Evolutionary conservation across 2,888 invertebrate genomes (phyloP), one percentile per base, ranked within the genome.

Genomic region (Dynastes grantii): DNA sequence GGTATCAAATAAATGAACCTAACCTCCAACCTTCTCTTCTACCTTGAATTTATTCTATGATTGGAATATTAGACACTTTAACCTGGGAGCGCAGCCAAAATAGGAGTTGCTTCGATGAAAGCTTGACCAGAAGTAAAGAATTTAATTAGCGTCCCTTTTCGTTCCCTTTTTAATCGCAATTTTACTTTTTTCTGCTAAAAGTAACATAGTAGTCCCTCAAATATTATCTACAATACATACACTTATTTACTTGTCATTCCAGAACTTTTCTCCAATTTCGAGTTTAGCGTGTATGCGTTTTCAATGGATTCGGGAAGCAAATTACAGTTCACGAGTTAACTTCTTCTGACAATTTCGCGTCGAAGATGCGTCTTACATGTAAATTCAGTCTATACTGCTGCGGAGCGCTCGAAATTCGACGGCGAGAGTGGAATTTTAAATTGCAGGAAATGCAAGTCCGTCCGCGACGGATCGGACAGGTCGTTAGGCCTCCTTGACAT

Each of bases 401-500:
- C 64, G 27, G 51, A 64, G 37, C 65, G 63, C 65, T 13, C 49
- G 76, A 76, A 65, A 76, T 76, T 76, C 63, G 65, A 32, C 45
- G 73, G 73, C 73, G 73, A 73, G 73, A 73, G 45, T 16, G 29
- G 76, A 76, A 76, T 76, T 76, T 76, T 76, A 76, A 76, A 65
- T 76, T 45, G 73, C 58, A 58, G 73, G 16, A 73, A 73, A 73
- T 73, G 73, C 55, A 67, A 37, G 76, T 76, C 76, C 76, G 49
- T 76, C 63, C 65, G 53, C 29, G 76, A 40, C 45, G 37, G 65
- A 80, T 81, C 81, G 78, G 77, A 79, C 78, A 73, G 76, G 79
- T 80, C 82, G 82, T 82, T 82, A 79, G 75, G 76, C 76, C 70
- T 79, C 71, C 79, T 85, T 84, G 83, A 82, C 83, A 85, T 85